Evolutionary conservation across 2,113 vertebrate species (phyloP).

Genomic region (Ctenodactylus gundi): DNA sequence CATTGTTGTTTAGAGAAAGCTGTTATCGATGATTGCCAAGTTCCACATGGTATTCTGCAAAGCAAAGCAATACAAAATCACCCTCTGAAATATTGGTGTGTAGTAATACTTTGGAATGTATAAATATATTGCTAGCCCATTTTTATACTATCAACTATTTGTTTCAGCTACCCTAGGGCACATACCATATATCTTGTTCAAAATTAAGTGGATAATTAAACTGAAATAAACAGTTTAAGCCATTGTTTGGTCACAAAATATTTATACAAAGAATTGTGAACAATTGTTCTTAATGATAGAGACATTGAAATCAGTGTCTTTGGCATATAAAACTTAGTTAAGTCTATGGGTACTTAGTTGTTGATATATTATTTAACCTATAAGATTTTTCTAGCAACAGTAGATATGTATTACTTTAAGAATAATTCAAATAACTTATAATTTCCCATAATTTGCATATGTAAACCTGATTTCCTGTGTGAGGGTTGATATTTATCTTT

Average conservation of each 20-base stretch:
- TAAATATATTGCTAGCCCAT: background rate
- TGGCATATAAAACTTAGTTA: background rate
- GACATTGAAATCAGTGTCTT: background rate
- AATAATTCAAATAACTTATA: background rate
- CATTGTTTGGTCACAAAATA: slow-evolving; percentile 19
- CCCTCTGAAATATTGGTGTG: background rate
- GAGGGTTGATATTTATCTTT: background rate
- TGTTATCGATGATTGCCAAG: background rate
- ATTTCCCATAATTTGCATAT: background rate
- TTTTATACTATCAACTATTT: background rate
- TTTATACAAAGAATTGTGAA: too few species aligned
- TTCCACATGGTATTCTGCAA: background rate
- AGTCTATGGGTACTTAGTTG: background rate
- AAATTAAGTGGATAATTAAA: slow-evolving; percentile 35
- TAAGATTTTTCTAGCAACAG: background rate
- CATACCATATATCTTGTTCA: background rate
- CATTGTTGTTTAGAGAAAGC: background rate
- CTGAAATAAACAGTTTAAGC: slow-evolving; percentile 2
- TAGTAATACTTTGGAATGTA: background rate
- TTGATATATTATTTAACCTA: slow-evolving; percentile 6
- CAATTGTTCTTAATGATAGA: slow-evolving; percentile 44
- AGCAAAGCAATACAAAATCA: background rate
- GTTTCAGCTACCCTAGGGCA: background rate
- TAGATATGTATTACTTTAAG: background rate
- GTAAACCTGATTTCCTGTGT: background rate